Base-by-base conservation (phyloP, 2,888 invertebrate genomes). In the Aradus depressus region DNA sequence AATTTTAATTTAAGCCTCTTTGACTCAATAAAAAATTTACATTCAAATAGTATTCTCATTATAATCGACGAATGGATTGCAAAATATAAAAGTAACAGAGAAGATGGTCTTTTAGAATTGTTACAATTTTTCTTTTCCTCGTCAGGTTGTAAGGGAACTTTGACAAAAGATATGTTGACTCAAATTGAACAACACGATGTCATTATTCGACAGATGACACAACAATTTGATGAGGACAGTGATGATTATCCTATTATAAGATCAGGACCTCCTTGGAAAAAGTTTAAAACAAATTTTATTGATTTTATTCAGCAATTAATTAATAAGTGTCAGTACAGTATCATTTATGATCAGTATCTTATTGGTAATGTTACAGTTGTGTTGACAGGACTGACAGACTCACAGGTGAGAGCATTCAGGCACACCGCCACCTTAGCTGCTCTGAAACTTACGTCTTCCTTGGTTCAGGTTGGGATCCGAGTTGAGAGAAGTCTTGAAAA, bases 21-120 rank as follows among this genome's bases (percentile, higher is more conserved):
- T n/a, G n/a, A n/a, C n/a, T n/a, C n/a, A n/a, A n/a, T n/a, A n/a
- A n/a, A n/a, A n/a, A n/a, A n/a, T n/a, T n/a, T n/a, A n/a, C n/a
- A n/a, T n/a, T n/a, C n/a, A n/a, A n/a, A n/a, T n/a, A n/a, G n/a
- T n/a, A n/a, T 62, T 6, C 65, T 85, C 80, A 84, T 81, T 65
- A 84, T 95, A 58, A 93, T 97, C 8, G 97, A 99, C 69, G 91
- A 95, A 66, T 99, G 98, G 98, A 97, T 99, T 63, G 95, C 95
- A 65, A 86, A 86, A 59, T 99, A 99, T 67, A 97, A 97, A 69
- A 77, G 76, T 37, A 90, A 93, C 67, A 76, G 90, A 2, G 92
- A 93, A 67, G 80, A 84, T 19, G 95, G 95, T 0, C 72, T 97
- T 10, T 81, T 96, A 38, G 85, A 92, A 62, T 70, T 98, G 37